Base-by-base conservation (phyloP, 2,113 vertebrate species). In the Monopterus albus region DNA sequence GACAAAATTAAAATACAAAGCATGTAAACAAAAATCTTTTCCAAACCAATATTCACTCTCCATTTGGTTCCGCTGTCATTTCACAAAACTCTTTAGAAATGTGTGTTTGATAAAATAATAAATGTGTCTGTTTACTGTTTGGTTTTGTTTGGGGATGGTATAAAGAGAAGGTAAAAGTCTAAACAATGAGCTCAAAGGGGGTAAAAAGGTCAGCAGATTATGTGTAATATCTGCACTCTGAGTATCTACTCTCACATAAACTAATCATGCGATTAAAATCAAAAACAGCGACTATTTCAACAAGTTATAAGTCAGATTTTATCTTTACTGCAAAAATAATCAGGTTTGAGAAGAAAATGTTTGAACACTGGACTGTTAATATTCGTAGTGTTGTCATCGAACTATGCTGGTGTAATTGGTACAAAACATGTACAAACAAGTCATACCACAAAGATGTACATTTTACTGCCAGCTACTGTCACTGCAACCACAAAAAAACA, bases 401-500 rank as follows among this genome's bases (percentile, higher is more conserved):
- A 23, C 18, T 52, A 25, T 14, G 25, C 18, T 52, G 2, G 1
- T 46, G 11, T 36, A 36, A 62, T 14, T 14, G 7, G 4, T 14
- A 43, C 7, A 35, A 38, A 40, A 21, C 3, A 18, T 3, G 2
- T 20, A 11, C 13, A 40, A 33, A n/a, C n/a, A 36, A 40, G 67
- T 9, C 23, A 12, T 18, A 4, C 36, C 14, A 65, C 0, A n/a
- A n/a, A n/a, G n/a, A n/a, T n/a, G n/a, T n/a, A n/a, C 26, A 18
- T 15, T 21, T 50, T 23, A 38, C 47, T 42, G 10, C 29, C 0
- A 18, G 6, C 21, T 20, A 13, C 18, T 25, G 28, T 70, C 58
- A 62, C 17, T 35, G 7, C 10, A 56, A 25, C 25, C 31, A 75
- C 33, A 59, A 11, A 67, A 51, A 18, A 75, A 71, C 17, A 49